Evolutionary conservation across 37 sponge, comb jelly and placozoan genomes (phyloP), one percentile per base, ranked within the genome.

Genomic region (Eunapius fragilis): DNA sequence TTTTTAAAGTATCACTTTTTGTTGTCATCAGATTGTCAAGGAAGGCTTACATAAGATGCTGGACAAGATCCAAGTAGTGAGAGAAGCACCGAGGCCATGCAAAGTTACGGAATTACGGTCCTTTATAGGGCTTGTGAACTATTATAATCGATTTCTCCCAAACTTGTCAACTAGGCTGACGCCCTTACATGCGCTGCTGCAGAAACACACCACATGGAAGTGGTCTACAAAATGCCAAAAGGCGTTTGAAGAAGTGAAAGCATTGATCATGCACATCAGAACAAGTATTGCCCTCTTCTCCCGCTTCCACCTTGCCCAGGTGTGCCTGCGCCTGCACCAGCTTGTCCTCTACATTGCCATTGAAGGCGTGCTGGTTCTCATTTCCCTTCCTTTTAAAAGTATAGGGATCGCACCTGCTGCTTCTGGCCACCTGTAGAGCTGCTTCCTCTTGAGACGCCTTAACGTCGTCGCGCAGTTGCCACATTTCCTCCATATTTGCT

Each of bases 141-240:
- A 87, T 68, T 87, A 81, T 67, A 70, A 69, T 19, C 80, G 74
- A 81, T 87, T 87, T 36, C 69, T 87, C 28, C 82, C 88, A 31
- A 28, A 81, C 28, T 69, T 87, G 2, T 80, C 82, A 68, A 87
- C 38, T 3, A 36, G 2, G 13, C 70, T 87, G 25, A 76, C 88
- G 25, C 88, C 82, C 24, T 76, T 87, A 5, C 28, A 87, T 68
- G 31, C 32, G 30, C 45, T 87, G 31, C 82, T 87, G 0, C 76
- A 75, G 77, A 80, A 87, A 30, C 0, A 81, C 10, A 32, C 22
- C 37, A 74, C 48, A 68, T 87, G 88, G 88, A 37, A 23, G 14
- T 87, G 88, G 88, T 38, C 23, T 3, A 31, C 67, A 81, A 70
- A 35, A 26, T 76, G 81, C 30, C 28, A 74, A 31, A 2, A 45